A percentile compares a stretch with the other conserved stretches of the same genome.
phyloP scores from a whole-genome alignment of 2,888 invertebrate genomes.

The Aphidius colemani region DNA sequence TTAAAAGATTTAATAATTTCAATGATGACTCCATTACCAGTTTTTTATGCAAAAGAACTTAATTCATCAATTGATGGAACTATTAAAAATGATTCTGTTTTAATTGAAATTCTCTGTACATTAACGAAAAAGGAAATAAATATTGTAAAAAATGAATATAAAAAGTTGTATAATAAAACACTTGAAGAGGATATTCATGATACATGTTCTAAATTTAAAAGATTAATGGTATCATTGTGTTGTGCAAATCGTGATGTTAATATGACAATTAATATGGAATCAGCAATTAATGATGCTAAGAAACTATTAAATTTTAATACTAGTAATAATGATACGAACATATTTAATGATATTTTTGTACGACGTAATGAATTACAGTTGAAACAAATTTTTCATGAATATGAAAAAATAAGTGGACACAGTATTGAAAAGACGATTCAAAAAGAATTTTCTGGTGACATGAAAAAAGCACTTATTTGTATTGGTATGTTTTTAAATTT shows the following conservation, averaged over 20 bases:
- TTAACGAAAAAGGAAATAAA: constrained; percentile 64
- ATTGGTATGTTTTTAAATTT: constrained; percentile 62
- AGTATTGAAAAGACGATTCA: constrained; percentile 79
- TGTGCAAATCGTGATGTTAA: constrained; percentile 83
- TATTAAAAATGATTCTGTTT: constrained; percentile 64
- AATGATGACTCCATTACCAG: constrained; percentile 65
- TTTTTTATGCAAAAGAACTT: constrained; percentile 66
- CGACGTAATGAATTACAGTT: constrained; percentile 75
- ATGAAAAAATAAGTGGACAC: constrained; percentile 77
- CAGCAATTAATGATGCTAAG: constrained; percentile 82
- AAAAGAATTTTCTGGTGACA: constrained; percentile 83
- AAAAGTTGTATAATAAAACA: constrained; percentile 70
- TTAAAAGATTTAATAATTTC: constrained; percentile 65
- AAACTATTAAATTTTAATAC: constrained; percentile 79
- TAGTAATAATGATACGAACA: constrained; percentile 75
- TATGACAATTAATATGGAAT: constrained; percentile 71
- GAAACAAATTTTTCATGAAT: constrained; percentile 69
- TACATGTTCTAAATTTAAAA: constrained; percentile 89
- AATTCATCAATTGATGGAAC: constrained; percentile 65
- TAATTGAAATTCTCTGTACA: constrained; percentile 67
- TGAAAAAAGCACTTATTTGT: constrained; percentile 78
- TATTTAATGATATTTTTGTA: constrained; percentile 82
- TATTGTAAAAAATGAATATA: constrained; percentile 61
- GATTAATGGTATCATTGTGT: constrained; percentile 84
- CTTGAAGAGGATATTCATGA: constrained; percentile 87